Base-by-base conservation (phyloP, 2,113 vertebrate genomes). In the Procavia capensis region DNA sequence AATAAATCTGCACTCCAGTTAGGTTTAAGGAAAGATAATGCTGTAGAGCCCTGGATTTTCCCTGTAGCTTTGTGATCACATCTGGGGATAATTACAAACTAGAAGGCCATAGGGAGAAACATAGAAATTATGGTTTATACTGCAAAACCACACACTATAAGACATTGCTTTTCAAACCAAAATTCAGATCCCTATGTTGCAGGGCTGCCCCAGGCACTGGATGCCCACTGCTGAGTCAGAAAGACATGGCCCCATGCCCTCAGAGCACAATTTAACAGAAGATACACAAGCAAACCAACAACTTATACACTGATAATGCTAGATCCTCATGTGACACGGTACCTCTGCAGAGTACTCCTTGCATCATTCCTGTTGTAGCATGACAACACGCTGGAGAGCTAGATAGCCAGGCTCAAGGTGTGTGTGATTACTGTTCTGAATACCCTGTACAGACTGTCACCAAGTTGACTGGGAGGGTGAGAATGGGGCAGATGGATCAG, bases 371-470 rank as follows among this genome's bases (percentile, higher is more conserved):
- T 4, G 8, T 41, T 25, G 4, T 36, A 24, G 29, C 27, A 19
- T 25, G 11, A 2, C 3, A 6, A 45, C 43, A 36, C 5, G 14
- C 9, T 19, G 59, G 16, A 41, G 17, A 54, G 75, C 41, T 9
- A 66, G 43, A 54, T 39, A 2, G 2, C 25, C 24, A 8, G 39
- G 9, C 6, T 8, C 7, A 29, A 54, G 41, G 36, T 72, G 14
- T 45, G 2, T 9, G 3, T 43, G 76, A 39, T 3, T 22, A 34
- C 31, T 20, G 3, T 2, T 10, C 0, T 9, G 50, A 39, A 34
- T 3, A 14, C 39, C 14, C 3, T 24, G 17, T 31, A 45, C 2
- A 13, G 57, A 2, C 8, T 39, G 20, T 4, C 1, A 25, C 85
- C 4, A 13, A 50, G 47, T 9, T 50, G 47, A 50, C 47, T 50